Base-by-base conservation (phyloP, 2,113 vertebrate species). In the Atlantisia rogersi region DNA sequence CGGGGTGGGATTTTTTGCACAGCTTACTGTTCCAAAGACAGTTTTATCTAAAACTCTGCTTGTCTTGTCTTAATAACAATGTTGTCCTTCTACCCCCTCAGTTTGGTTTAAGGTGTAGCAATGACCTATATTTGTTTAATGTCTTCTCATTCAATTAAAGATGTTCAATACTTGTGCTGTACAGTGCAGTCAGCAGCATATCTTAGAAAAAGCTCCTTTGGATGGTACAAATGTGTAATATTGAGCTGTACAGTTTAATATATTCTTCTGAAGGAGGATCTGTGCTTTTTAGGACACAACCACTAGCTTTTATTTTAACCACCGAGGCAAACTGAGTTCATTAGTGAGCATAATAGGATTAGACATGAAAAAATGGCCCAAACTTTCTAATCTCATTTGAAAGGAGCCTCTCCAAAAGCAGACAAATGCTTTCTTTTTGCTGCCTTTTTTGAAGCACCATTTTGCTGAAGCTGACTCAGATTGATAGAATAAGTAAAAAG, bases 281-380 rank as follows among this genome's bases (percentile, higher is more conserved):
- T 97, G 52, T 94, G 75, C 84, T 94, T 97, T 96, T 91, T 67
- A 94, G 94, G 88, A 87, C 67, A 88, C 48, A 79, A 79, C 65
- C 68, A 74, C 35, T 68, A 91, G 88, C 90, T 97, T 95, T 97
- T 93, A 95, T 96, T 96, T 92, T 97, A 96, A 95, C 90, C 67
- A 64, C 67, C 53, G 93, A 96, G 92, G 82, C 93, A 96, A 95
- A 96, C 67, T 93, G 88, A 92, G 94, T 96, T 97, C 86, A 97
- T 96, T 97, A 96, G 96, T 68, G 53, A 97, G 68, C 55, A 88
- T 97, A 97, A 98, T 92, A 95, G 97, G 94, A 97, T 97, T 97
- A 96, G 70, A 94, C 96, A 76, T 94, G 52, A 96, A 93, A 55
- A 95, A 93, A 94, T 92, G 63, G 83, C 59, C 64, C 74, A 89